Evolutionary conservation across 2,113 vertebrate species (phyloP), one percentile per base, ranked within the genome.

Genomic region (Epinephelus moara): DNA sequence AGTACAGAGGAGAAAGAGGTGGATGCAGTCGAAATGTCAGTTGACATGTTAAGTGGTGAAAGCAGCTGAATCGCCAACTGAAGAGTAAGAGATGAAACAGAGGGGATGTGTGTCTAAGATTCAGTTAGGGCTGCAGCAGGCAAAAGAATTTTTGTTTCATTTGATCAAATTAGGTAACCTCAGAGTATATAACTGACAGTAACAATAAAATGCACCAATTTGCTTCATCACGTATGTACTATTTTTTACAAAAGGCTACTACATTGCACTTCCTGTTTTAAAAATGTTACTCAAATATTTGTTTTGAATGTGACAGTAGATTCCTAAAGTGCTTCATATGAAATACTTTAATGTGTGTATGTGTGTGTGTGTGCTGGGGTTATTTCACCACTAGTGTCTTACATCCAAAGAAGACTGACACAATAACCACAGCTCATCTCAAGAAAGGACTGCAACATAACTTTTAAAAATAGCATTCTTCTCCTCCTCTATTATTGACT

Each of bases 401-500:
- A 19, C 64, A 42, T 11, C 9, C 9, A 30, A 57, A 57, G 1
- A 81, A 74, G 33, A 37, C 33, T 27, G 3, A 61, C 69, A 62
- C 56, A 77, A 68, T 21, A 21, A 56, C 55, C 56, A 40, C 37
- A 18, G n/a, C 53, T 73, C 30, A 45, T 21, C 50, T 33, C 18
- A 60, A 45, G 55, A 80, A 40, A 49, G 18, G 7, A 33, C 56
- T 30, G 59, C 15, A 59, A 47, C n/a, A 40, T 56, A 45, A 25
- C 30, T 61, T 78, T 76, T 40, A 75, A 83, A 80, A 82, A 74
- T 60, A 70, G 45, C 61, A 49, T 49, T 69, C 40, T 27, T 68
- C 62, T 70, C 30, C 62, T 73, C 30, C 53, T 85, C 61, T 25
- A 73, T 82, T 80, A 82, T 87, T 82, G 68, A 80, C 59, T n/a